Percentiles rank a stretch among this genome's conserved stretches.
These are phyloP conservation scores for Oryzaephilus surinamensis DNA, from an alignment of 1,140 invertebrate genomes.

Conservation along the genomic window DNA sequence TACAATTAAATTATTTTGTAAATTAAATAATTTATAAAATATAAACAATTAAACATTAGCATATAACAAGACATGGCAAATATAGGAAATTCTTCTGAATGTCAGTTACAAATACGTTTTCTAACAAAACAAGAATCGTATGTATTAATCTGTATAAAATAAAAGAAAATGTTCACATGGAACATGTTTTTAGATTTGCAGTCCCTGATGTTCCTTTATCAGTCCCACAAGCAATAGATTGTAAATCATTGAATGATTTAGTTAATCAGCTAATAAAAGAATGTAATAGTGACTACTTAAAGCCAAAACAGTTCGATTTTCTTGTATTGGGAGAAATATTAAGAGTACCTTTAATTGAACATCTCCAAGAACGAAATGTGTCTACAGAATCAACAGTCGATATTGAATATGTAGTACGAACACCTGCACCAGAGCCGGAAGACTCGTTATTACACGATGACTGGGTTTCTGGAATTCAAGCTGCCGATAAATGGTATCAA, in stretches of 20 bases:
- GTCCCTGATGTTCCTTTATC: conserved; percentile 76
- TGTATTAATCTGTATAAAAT: conserved; percentile 33
- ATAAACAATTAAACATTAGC: neutral
- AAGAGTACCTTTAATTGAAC: conserved; percentile 53
- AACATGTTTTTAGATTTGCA: conserved; percentile 61
- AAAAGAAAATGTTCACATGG: conserved; percentile 6
- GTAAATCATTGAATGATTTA: conserved; percentile 63
- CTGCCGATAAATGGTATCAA: conserved; percentile 54
- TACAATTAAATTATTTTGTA: neutral
- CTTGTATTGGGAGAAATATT: conserved; percentile 73
- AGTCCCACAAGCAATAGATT: conserved; percentile 57
- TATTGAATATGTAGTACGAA: conserved; percentile 82
- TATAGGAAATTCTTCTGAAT: conserved; percentile 22
- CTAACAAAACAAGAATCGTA: conserved; percentile 71
- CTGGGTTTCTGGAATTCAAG: conserved; percentile 83
- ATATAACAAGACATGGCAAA: neutral
- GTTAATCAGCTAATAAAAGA: conserved; percentile 72
- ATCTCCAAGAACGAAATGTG: conserved; percentile 54
- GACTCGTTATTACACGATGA: conserved; percentile 89
- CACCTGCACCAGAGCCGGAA: conserved; percentile 79
- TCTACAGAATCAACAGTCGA: conserved; percentile 70
- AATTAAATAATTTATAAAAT: neutral
- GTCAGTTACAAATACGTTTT: conserved; percentile 63
- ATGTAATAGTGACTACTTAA: conserved; percentile 38
- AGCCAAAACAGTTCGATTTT: conserved; percentile 77